These are phyloP conservation scores for Microcebus murinus DNA, from an alignment of 2,113 vertebrate genomes.

Conservation along the genomic window DNA sequence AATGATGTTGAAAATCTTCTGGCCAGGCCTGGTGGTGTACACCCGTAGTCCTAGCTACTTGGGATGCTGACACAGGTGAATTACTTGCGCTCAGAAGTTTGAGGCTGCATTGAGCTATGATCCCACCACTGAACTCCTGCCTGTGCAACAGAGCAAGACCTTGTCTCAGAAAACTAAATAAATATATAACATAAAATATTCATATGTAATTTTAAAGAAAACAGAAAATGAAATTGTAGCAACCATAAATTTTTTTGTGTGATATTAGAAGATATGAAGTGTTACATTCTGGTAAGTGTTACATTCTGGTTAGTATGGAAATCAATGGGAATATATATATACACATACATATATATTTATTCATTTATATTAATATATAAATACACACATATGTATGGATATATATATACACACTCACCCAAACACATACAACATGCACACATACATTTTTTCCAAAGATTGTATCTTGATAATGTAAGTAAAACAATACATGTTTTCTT, in stretches of 20 bases:
- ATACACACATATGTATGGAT: background rate
- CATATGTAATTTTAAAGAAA: background rate
- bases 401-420: background rate
- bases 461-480: background rate
- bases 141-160: too few species aligned
- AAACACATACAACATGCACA: background rate
- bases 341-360: background rate
- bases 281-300: too few species aligned
- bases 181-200: background rate
- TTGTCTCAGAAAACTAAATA: too few species aligned
- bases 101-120: too few species aligned
- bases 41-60: too few species aligned
- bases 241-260: background rate
- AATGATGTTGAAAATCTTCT: background rate
- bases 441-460: background rate
- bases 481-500: background rate
- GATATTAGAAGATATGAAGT: background rate
- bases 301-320: background rate
- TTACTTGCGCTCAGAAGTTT: too few species aligned
- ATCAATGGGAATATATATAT: background rate
- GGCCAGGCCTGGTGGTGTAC: too few species aligned
- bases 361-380: background rate
- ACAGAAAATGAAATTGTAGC: background rate
- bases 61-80: too few species aligned
- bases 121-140: too few species aligned